Percentiles rank a stretch among this genome's conserved stretches.
These are phyloP conservation scores for Ormyrus rosae DNA, from an alignment of 2,888 invertebrate species.

Conservation along the genomic window DNA sequence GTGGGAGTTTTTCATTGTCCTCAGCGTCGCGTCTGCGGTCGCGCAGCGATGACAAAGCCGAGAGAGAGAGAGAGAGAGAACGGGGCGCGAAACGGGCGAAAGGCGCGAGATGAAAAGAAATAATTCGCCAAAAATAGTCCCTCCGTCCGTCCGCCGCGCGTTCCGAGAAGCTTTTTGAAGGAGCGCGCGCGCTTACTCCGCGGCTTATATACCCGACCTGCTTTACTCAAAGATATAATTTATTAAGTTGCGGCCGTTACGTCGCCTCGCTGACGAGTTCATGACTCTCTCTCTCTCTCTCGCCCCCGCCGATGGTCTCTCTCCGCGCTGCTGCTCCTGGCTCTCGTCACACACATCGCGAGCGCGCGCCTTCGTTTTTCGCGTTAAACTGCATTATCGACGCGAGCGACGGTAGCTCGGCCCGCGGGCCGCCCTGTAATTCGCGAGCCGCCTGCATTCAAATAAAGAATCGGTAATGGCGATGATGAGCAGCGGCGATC, in stretches of 20 bases:
- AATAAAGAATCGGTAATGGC: slow-evolving; percentile 75
- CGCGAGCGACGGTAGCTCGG: slow-evolving; percentile 71
- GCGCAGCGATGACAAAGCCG: slow-evolving; percentile 38
- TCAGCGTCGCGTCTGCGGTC: slow-evolving; percentile 29
- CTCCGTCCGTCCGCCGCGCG: slow-evolving; percentile 42
- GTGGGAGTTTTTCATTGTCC: neutral
- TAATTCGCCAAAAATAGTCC: slow-evolving; percentile 69
- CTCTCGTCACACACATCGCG: neutral
- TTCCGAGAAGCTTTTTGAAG: slow-evolving; percentile 73
- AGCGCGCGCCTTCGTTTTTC: neutral
- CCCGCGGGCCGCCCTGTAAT: slow-evolving; percentile 72
- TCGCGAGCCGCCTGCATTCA: slow-evolving; percentile 71
- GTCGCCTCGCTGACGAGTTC: slow-evolving; percentile 58
- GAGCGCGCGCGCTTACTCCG: slow-evolving; percentile 1
- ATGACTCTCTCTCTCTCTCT: slow-evolving; percentile 56
- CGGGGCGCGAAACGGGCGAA: neutral
- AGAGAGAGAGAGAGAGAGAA: neutral
- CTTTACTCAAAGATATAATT: slow-evolving; percentile 70
- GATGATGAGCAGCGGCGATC: slow-evolving; percentile 74
- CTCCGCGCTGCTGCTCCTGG: slow-evolving; percentile 61
- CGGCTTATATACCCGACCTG: slow-evolving; percentile 53
- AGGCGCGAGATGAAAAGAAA: slow-evolving; percentile 64
- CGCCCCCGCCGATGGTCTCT: slow-evolving; percentile 60
- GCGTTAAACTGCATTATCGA: neutral
- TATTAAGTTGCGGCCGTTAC: slow-evolving; percentile 72